A percentile compares a stretch with the other conserved stretches of the same genome.
These are phyloP conservation scores for Ashinkailepas kermadecensis DNA, from an alignment of 2,888 invertebrate genomes.

Conservation along the genomic window DNA sequence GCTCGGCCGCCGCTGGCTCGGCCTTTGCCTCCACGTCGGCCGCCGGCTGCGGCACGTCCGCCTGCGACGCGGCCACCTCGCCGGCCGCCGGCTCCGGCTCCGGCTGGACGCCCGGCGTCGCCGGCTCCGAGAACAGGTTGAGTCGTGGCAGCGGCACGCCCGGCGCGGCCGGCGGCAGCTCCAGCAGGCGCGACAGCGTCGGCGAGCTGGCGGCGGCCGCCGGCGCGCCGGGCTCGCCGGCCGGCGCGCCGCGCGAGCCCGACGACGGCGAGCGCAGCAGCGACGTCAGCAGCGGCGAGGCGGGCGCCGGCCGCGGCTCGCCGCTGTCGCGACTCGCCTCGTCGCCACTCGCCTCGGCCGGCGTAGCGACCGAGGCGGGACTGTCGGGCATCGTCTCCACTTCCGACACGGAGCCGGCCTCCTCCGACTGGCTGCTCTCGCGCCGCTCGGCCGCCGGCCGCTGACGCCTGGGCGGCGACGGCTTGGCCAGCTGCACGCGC, in stretches of 20 bases:
- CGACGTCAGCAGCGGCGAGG: conserved; percentile 25
- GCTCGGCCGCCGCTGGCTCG: background rate
- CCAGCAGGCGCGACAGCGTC: conserved; percentile 64
- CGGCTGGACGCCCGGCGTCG: background rate
- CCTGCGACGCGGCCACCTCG: background rate
- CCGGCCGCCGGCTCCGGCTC: background rate
- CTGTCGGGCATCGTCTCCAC: background rate
- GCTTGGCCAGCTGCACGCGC: background rate
- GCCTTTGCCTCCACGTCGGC: background rate
- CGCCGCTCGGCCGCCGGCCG: background rate
- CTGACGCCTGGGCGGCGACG: conserved; percentile 6
- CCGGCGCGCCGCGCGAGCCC: background rate
- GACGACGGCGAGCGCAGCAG: conserved; percentile 15
- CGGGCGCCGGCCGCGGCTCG: conserved; percentile 8
- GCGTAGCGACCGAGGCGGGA: background rate
- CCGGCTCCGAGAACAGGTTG: conserved; percentile 2
- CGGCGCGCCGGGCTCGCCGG: background rate
- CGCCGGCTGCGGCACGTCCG: background rate
- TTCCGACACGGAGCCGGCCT: conserved; percentile 3
- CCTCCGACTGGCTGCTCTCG: conserved; percentile 24
- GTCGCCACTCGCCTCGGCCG: background rate
- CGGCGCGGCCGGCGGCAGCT: conserved; percentile 47
- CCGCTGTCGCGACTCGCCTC: background rate
- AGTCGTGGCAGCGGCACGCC: conserved; percentile 34
- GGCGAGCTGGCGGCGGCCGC: conserved; percentile 52